Base-by-base conservation (phyloP, 1,140 invertebrate species). In the Heliconius hermathena region DNA sequence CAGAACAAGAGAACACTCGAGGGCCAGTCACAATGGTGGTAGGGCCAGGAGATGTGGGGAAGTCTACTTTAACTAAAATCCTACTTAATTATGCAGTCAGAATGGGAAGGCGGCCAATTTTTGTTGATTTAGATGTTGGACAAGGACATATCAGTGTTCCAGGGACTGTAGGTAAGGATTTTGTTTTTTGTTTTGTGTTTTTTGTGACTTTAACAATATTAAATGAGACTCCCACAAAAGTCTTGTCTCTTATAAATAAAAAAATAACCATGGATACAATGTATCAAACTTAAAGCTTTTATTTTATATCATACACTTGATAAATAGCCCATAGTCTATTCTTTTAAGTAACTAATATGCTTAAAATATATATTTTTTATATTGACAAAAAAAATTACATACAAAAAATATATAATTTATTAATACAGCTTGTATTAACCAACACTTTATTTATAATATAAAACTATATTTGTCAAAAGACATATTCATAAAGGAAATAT, bases 81-180 rank as follows among this genome's bases (percentile, higher is more conserved):
- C 94, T 99, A 3, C 93, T 99, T 0, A 99, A 99, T 94, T 99
- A 99, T 95, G 98, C 98, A 3, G 98, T 99, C 1, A 94, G 99
- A 75, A 96, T 98, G 94, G 98, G 97, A 1, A 95, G 96, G 75
- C 94, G 97, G 66, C 98, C 99, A 0, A 97, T 99, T 79, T 99
- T 97, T 94, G 98, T 99, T 4, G 99, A 99, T 92, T 94, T 99
- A 20, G 99, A 99, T 96, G 98, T 99, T 13, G 99, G 98, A 13
- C 99, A 99, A 95, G 99, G 98, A 3, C 96, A 97, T 54, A 98
- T 99, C 82, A 98, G 98, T 33, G 97, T 99, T 73, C 98, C 99
- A 16, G 98, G 98, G 20, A 99, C 98, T 70, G 96, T 99, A 74
- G 98, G 97, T 97, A 66, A 36, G 33, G 33, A 66, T 22, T 29